Percentiles rank a stretch among this genome's conserved stretches.
phyloP scores from a whole-genome alignment of 2,888 invertebrate species.

The Cantharis nigra region DNA sequence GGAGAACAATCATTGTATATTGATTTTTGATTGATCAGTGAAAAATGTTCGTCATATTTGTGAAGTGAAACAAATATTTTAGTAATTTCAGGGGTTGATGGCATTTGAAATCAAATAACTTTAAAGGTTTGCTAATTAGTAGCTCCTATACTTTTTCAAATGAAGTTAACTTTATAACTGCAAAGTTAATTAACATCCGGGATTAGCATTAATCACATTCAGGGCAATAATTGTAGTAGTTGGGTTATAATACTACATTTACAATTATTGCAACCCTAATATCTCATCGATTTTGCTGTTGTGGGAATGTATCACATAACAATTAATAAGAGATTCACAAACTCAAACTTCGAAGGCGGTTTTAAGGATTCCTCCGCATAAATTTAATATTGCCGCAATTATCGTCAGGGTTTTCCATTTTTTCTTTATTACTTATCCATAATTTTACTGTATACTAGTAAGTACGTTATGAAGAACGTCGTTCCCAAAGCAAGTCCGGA shows the following conservation, averaged over 20 bases:
- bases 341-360: not conserved
- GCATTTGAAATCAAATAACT: not conserved
- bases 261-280: not conserved
- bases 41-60: not conserved
- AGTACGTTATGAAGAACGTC: constrained; percentile 5
- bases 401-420: not conserved
- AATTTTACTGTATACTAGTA: not conserved
- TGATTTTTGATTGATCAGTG: no score
- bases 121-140: not conserved
- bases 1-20: no score
- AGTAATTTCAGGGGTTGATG: not conserved
- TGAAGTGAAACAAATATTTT: not conserved
- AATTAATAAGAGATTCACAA: not conserved
- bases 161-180: not conserved
- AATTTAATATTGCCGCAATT: not conserved
- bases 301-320: not conserved
- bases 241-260: not conserved
- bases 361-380: not conserved
- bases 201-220: not conserved
- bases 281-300: not conserved
- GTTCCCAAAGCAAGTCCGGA: constrained; percentile 17
- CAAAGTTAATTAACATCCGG: not conserved
- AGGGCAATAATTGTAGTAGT: not conserved
- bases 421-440: not conserved
- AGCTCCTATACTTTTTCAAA: not conserved